Conservation (phyloP, 2,797 vertebrate genomes). For the Falco columbarius region DNA sequence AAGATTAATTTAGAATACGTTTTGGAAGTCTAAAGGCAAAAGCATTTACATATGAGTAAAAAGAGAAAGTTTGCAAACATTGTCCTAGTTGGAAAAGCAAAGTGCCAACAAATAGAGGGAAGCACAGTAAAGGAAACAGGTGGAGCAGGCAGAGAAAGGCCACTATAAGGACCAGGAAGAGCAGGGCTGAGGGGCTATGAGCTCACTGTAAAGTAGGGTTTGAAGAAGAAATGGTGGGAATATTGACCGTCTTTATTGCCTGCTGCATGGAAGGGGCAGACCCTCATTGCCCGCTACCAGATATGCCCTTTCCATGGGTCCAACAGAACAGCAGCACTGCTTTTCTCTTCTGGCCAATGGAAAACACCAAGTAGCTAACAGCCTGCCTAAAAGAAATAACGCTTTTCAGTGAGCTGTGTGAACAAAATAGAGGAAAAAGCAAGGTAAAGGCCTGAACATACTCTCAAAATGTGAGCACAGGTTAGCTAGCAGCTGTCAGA, state of each 20-base stretch:
- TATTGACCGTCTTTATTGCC: neutral
- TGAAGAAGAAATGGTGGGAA: neutral
- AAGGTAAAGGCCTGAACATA: neutral
- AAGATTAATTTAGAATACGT: neutral
- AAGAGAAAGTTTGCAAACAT: neutral
- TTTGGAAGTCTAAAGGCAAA: neutral
- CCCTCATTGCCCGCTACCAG: neutral
- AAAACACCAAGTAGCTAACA: neutral
- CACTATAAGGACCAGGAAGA: neutral
- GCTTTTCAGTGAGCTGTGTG: neutral
- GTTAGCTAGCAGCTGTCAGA: neutral
- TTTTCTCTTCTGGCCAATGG: neutral
- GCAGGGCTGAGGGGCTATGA: neutral
- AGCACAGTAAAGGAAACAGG: neutral
- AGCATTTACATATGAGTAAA: neutral
- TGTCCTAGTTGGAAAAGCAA: neutral
- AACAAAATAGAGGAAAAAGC: neutral
- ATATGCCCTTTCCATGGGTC: neutral
- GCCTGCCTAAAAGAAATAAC: neutral
- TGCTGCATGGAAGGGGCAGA: neutral
- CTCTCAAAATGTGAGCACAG: neutral
- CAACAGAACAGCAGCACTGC: neutral
- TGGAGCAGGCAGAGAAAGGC: neutral
- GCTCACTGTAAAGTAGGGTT: neutral
- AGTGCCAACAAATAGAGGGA: neutral